A percentile compares a stretch with the other conserved stretches of the same genome.
Evolutionary conservation across 1,140 invertebrate genomes (phyloP).

Genomic region (Drosophila nigromelanica): DNA sequence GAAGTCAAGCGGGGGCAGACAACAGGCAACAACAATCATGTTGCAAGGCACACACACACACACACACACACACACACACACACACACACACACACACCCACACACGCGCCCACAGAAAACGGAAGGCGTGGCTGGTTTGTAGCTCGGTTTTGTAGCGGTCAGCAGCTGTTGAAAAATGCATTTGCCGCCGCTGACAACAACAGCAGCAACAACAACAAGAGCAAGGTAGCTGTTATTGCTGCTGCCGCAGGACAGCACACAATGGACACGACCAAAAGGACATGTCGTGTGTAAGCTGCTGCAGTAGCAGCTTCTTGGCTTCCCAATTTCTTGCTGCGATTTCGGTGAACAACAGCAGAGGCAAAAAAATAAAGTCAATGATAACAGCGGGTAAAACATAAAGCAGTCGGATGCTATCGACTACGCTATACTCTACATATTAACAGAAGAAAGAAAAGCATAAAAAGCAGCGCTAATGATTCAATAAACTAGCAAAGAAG

Average conservation of each 20-base stretch:
- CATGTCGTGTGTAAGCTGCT: neutral
- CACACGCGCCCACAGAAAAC: no score
- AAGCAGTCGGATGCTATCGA: no score
- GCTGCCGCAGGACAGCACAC: neutral
- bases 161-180: constrained; percentile 42
- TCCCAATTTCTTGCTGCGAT: neutral
- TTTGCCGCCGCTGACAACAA: constrained; percentile 7
- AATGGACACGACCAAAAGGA: constrained; percentile 29
- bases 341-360: neutral
- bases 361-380: constrained; percentile 9
- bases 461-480: no score
- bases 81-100: no score
- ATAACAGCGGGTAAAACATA: constrained; percentile 8
- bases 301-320: constrained; percentile 22
- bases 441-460: no score
- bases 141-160: constrained; percentile 14
- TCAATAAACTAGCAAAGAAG: no score
- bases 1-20: neutral
- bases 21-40: neutral
- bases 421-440: no score
- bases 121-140: constrained; percentile 5
- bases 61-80: constrained; percentile 6
- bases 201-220: constrained; percentile 1
- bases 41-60: constrained; percentile 6
- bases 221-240: neutral